A percentile compares a stretch with the other conserved stretches of the same genome.
These are phyloP conservation scores for Drosophila macrospina DNA, from an alignment of 2,888 invertebrate genomes.

Conservation along the genomic window DNA sequence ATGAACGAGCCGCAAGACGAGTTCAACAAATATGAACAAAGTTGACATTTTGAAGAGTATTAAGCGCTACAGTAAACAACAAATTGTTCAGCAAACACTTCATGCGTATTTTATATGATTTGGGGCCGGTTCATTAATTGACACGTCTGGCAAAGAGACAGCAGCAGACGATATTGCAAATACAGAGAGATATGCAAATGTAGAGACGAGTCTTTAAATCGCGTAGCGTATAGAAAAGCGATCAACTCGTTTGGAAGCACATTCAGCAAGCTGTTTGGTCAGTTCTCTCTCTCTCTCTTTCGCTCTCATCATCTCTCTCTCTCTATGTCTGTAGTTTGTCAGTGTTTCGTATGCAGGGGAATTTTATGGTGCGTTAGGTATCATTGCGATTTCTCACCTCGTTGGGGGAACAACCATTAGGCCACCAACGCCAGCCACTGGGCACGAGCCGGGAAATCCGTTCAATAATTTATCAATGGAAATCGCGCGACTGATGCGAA, in stretches of 20 bases:
- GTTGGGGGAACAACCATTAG: constrained; percentile 41
- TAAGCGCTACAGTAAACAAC: constrained; percentile 44
- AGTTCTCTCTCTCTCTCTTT: constrained; percentile 4
- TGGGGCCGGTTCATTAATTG: constrained; percentile 64
- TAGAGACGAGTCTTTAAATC: not conserved
- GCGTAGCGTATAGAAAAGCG: constrained; percentile 22
- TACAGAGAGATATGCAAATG: constrained; percentile 28
- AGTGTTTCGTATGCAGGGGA: constrained; percentile 35
- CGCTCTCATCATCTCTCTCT: not conserved
- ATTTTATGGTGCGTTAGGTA: constrained; percentile 43
- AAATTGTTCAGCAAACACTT: constrained; percentile 55
- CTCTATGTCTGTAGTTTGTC: not conserved
- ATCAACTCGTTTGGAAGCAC: constrained; percentile 46
- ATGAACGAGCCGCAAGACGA: too few relatives aligned
- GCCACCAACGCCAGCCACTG: constrained; percentile 10
- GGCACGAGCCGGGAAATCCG: constrained; percentile 52
- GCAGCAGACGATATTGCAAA: constrained; percentile 5
- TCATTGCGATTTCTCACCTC: constrained; percentile 74
- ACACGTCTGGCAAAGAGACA: constrained; percentile 54
- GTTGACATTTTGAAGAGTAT: constrained; percentile 24
- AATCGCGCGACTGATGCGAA: constrained; percentile 42
- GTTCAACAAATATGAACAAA: too few relatives aligned
- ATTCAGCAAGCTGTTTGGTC: constrained; percentile 6
- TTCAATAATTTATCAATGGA: constrained; percentile 69
- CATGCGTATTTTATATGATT: constrained; percentile 61